Conservation (phyloP, 2,888 invertebrate genomes). For the Tinea trinotella region DNA sequence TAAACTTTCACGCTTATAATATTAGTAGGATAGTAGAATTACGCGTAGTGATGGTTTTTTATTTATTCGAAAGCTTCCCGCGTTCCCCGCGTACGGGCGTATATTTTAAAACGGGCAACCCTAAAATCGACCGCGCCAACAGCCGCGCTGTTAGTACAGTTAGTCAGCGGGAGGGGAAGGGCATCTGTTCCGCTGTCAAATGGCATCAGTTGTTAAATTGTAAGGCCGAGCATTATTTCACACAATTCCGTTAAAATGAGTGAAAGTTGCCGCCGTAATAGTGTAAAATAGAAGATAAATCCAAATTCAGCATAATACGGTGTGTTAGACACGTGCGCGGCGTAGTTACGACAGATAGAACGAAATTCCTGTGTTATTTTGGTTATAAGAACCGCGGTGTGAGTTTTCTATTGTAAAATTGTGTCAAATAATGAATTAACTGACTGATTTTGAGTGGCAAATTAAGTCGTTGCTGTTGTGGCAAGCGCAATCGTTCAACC, state of each 20-base stretch:
- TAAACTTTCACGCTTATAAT: no score
- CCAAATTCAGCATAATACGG: neutral
- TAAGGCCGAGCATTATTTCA: conserved; percentile 1
- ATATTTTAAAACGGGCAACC: conserved; percentile 39
- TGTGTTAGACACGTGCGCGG: neutral
- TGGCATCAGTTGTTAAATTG: neutral
- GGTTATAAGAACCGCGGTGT: neutral
- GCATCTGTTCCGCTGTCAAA: conserved; percentile 28
- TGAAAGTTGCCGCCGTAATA: no score
- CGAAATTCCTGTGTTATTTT: neutral
- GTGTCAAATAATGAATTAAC: neutral
- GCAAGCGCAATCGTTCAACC: neutral
- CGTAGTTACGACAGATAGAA: neutral
- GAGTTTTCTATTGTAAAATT: neutral
- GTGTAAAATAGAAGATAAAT: no score
- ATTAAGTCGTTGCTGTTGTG: neutral
- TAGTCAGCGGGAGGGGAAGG: conserved; percentile 38
- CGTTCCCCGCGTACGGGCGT: no score
- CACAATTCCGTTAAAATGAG: neutral
- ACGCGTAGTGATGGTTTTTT: no score
- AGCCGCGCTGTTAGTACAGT: conserved; percentile 27
- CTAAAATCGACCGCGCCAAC: conserved; percentile 55
- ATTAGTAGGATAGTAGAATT: no score
- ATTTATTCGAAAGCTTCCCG: no score
- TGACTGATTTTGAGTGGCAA: neutral